phyloP scores from a whole-genome alignment of 2,797 vertebrate species.

The Liasis olivaceus region DNA sequence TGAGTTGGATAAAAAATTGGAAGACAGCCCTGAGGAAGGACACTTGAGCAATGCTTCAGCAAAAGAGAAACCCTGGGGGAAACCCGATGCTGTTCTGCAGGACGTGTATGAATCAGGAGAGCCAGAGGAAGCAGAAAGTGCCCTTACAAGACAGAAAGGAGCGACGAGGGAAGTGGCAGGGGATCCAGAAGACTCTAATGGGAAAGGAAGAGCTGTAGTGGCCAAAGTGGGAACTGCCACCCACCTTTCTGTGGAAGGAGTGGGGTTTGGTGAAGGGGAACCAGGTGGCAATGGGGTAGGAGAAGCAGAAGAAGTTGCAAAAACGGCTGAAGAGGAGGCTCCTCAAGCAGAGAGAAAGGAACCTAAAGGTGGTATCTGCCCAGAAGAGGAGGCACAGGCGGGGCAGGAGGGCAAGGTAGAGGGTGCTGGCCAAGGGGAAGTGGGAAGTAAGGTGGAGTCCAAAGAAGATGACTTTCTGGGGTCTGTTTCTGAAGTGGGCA shows the following conservation, averaged over 20 bases:
- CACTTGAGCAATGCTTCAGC: neutral
- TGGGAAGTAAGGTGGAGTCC: neutral
- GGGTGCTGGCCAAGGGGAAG: neutral
- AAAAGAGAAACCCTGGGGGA: slow-evolving; percentile 20
- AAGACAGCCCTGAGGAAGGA: neutral
- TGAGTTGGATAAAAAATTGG: neutral
- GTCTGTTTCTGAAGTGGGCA: neutral
- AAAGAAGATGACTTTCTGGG: neutral
- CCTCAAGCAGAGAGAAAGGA: neutral
- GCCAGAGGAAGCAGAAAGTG: slow-evolving; percentile 8
- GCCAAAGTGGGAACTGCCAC: neutral
- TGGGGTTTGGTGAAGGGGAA: neutral
- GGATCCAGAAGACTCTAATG: neutral
- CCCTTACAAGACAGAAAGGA: neutral
- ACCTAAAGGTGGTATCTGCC: neutral
- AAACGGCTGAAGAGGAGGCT: neutral
- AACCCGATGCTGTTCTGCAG: neutral
- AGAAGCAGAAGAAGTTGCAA: neutral
- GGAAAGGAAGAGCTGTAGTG: neutral
- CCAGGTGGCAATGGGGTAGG: neutral
- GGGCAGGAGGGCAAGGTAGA: no score
- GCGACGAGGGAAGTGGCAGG: neutral
- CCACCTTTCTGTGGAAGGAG: neutral
- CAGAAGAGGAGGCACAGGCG: neutral
- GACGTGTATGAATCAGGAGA: slow-evolving; percentile 20